Evolutionary conservation across 2,888 invertebrate species (phyloP), one percentile per base, ranked within the genome.

Genomic region (Drosophila rubida): DNA sequence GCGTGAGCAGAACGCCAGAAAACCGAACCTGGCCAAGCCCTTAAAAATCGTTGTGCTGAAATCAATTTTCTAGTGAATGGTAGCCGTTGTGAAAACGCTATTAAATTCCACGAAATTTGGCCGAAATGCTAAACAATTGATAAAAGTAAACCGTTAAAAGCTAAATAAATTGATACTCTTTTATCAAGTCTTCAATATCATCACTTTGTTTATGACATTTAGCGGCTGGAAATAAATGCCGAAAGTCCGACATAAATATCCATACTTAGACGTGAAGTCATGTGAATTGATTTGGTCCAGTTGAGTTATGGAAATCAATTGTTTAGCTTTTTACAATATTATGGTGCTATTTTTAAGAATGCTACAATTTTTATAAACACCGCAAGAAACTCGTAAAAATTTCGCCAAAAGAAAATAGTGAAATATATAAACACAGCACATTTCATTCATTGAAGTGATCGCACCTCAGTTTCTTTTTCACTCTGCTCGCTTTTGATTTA

Each of bases 371-470:
- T 63, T 62, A 78, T 84, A 69, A 81, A 72, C 71, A 78, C 69
- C 79, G 46, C 75, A 66, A 62, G 27, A 58, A 67, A 72, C 35
- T 58, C 76, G 42, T 79, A 62, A 79, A 78, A 69, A 64, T 27
- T 59, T 75, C 53, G 64, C 64, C 77, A 42, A 59, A 54, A 61
- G 45, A 39, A 22, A 51, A 57, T 49, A 67, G 41, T 25, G 13
- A 30, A 57, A 46, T 22, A 62, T 61, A 76, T 70, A 82, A 83
- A 82, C 83, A 85, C 62, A 57, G 58, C 65, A 65, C 60, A 25
- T 60, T 79, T 82, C 80, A 82, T 72, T 80, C 83, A 85, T 72
- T 55, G 45, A 60, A 46, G 54, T 53, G 66, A 76, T 53, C 46
- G 41, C 58, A 74, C 61, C 74, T 74, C 53, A 53, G 30, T 45